These are phyloP conservation scores for Drosophila mettleri DNA, from an alignment of 2,888 invertebrate species.

Conservation along the genomic window DNA sequence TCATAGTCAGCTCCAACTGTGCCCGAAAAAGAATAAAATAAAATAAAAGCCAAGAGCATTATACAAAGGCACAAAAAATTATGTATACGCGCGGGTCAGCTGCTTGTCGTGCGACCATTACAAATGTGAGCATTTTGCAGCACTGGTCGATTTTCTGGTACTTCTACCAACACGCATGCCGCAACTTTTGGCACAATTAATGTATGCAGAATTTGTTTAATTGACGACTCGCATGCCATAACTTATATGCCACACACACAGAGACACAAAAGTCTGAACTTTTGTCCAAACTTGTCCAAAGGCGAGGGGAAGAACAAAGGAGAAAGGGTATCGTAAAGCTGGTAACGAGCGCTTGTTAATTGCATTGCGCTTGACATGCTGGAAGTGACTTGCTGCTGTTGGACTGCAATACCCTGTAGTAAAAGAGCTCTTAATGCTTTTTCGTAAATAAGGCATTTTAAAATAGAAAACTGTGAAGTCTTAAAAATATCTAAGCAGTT, in stretches of 20 bases:
- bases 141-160: conserved; percentile 34
- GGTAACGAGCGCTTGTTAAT: conserved; percentile 52
- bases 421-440: background rate
- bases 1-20: conserved; percentile 76
- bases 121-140: conserved; percentile 55
- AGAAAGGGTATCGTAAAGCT: background rate
- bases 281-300: background rate
- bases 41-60: background rate
- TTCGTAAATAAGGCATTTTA: too few relatives aligned
- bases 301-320: too few relatives aligned
- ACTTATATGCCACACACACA: conserved; percentile 42
- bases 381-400: conserved; percentile 10
- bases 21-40: conserved; percentile 3
- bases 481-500: too few relatives aligned
- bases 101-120: conserved; percentile 45
- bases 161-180: conserved; percentile 44
- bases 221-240: conserved; percentile 76
- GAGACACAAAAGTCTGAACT: conserved; percentile 2
- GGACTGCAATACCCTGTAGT: conserved; percentile 24
- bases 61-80: conserved; percentile 37
- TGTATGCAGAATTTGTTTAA: conserved; percentile 78
- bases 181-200: conserved; percentile 74
- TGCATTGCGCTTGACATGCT: conserved; percentile 39
- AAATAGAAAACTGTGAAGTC: too few relatives aligned
- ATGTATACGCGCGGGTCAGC: conserved; percentile 61